Conservation (phyloP, 2,888 invertebrate species). For the Pristionchus maxplancki region DNA sequence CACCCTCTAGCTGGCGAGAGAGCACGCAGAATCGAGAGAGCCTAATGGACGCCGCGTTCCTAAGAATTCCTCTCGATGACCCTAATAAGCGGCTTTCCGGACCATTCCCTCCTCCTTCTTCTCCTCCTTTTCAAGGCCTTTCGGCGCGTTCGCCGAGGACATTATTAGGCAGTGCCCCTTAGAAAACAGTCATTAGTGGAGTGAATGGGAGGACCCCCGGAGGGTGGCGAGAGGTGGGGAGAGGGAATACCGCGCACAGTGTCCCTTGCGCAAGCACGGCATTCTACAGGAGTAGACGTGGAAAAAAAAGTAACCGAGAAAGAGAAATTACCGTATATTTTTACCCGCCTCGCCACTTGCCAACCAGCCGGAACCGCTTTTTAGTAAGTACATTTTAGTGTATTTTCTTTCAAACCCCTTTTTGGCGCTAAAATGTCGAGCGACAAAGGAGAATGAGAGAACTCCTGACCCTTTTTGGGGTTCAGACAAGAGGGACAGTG, state of each 20-base stretch:
- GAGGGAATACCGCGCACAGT: not conserved
- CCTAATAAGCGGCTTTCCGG: slow-evolving; percentile 33
- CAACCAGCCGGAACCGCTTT: too few relatives aligned
- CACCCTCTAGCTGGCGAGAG: too few relatives aligned
- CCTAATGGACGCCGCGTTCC: slow-evolving; percentile 20
- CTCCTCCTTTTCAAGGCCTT: slow-evolving; percentile 20
- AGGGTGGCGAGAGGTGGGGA: not conserved
- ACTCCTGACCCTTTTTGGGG: not conserved
- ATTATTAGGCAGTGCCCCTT: not conserved
- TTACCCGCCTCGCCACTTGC: too few relatives aligned
- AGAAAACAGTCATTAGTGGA: slow-evolving; percentile 28
- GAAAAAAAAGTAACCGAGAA: too few relatives aligned
- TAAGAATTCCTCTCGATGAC: slow-evolving; percentile 21
- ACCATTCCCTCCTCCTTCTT: slow-evolving; percentile 17
- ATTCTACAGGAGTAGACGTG: too few relatives aligned
- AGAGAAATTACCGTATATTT: too few relatives aligned
- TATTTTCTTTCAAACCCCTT: too few relatives aligned
- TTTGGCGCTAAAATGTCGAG: too few relatives aligned
- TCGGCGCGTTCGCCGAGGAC: not conserved
- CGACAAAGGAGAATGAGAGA: not conserved
- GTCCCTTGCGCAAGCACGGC: not conserved
- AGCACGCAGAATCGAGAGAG: too few relatives aligned
- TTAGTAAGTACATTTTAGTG: too few relatives aligned
- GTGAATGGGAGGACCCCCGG: slow-evolving; percentile 20
- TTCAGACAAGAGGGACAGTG: not conserved